Evolutionary conservation across 2,113 vertebrate genomes (phyloP).

Genomic region (Brachyhypopomus occidentalis): DNA sequence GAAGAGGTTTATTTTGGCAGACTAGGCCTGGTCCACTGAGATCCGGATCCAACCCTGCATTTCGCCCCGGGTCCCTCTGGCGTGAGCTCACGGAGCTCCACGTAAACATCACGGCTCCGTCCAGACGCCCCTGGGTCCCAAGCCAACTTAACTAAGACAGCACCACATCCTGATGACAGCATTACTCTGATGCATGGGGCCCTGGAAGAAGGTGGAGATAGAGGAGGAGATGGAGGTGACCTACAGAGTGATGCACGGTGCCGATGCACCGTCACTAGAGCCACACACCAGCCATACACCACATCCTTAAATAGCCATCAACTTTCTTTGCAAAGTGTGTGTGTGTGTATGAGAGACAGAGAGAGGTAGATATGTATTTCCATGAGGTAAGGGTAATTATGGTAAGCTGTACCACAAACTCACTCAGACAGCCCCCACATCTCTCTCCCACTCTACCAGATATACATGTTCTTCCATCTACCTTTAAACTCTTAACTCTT

Average conservation of each 20-base stretch:
- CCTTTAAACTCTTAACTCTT: no score
- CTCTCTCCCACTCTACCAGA: not conserved
- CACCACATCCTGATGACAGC: not conserved
- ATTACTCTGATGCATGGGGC: not conserved
- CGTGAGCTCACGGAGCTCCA: not conserved
- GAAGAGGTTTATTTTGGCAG: constrained; percentile 62
- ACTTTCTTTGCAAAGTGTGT: constrained; percentile 23
- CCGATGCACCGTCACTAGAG: no score
- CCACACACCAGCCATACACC: no score
- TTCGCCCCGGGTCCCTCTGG: constrained; percentile 19
- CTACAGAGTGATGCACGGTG: no score
- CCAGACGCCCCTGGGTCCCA: not conserved
- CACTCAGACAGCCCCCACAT: not conserved
- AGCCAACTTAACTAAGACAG: not conserved
- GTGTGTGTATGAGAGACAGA: not conserved
- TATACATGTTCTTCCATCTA: no score
- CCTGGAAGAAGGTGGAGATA: not conserved
- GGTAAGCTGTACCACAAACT: not conserved
- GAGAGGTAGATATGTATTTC: not conserved
- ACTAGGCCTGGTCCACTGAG: constrained; percentile 37
- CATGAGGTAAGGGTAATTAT: not conserved
- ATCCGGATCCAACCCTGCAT: constrained; percentile 26
- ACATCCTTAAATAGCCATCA: not conserved
- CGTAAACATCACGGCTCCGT: constrained; percentile 1
- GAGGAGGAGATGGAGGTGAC: not conserved